A percentile compares a stretch with the other conserved stretches of the same genome.
phyloP scores from a whole-genome alignment of 2,888 invertebrate genomes.

The Agrochola lychnidis region DNA sequence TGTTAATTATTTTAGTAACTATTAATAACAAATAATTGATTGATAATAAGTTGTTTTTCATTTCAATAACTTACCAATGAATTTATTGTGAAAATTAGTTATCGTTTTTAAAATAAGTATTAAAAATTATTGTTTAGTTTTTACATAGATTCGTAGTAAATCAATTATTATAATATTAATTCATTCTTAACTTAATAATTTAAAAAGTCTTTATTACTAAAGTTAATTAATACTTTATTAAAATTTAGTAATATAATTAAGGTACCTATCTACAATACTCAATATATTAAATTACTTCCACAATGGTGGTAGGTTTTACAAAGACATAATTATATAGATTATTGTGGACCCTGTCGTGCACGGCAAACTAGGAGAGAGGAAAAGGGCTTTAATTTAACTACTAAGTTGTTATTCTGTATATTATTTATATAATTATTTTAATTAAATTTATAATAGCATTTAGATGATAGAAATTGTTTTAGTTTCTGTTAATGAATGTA shows the following conservation, averaged over 20 bases:
- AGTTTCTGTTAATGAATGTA: too few species aligned
- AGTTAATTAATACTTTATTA: neutral
- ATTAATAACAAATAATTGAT: neutral
- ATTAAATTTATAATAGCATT: too few species aligned
- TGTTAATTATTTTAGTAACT: neutral
- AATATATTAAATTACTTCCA: too few species aligned
- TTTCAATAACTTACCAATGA: neutral
- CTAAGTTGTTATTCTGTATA: too few species aligned
- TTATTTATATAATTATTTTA: too few species aligned
- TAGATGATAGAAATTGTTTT: too few species aligned
- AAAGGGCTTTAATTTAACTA: too few species aligned
- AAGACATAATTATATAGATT: too few species aligned
- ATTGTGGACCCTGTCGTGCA: too few species aligned
- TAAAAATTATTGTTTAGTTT: neutral
- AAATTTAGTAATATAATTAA: too few species aligned
- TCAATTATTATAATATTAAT: neutral
- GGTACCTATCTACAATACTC: neutral
- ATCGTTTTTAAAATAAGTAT: neutral
- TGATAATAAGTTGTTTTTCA: neutral
- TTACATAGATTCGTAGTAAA: neutral
- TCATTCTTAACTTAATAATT: neutral
- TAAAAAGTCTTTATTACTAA: neutral
- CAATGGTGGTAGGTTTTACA: too few species aligned
- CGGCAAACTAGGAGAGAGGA: too few species aligned
- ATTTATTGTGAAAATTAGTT: neutral